Evolutionary conservation across 2,888 invertebrate genomes (phyloP).

Genomic region (Apodemia mormo): DNA sequence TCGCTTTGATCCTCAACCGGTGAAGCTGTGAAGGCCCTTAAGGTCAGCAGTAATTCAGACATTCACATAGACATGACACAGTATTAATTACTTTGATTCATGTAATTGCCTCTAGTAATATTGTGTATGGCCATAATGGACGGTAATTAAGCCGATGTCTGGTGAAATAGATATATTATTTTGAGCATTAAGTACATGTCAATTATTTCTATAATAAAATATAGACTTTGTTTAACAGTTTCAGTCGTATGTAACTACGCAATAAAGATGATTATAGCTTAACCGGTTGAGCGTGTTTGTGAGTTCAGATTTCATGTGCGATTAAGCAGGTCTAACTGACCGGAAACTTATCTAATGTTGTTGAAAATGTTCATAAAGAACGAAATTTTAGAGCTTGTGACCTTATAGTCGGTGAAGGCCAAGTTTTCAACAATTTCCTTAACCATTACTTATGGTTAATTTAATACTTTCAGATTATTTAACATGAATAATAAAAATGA

Average conservation of each 20-base stretch:
- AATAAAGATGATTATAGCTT: constrained; percentile 25
- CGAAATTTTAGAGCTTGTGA: constrained; percentile 14
- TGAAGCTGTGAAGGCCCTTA: too few species aligned
- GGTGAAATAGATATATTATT: too few species aligned
- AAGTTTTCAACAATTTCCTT: constrained; percentile 9
- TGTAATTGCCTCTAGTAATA: too few species aligned
- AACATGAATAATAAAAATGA: not conserved
- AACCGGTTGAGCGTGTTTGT: constrained; percentile 19
- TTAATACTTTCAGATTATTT: not conserved
- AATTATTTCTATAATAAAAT: not conserved
- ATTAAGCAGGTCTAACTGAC: constrained; percentile 38
- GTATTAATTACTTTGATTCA: too few species aligned
- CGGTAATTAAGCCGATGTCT: too few species aligned
- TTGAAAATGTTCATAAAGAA: constrained; percentile 7
- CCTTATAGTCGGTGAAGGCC: constrained; percentile 4
- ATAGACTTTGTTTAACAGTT: not conserved
- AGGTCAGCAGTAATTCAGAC: too few species aligned
- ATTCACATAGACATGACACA: too few species aligned
- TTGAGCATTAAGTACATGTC: not conserved
- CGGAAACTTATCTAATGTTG: constrained; percentile 33
- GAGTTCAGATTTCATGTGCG: constrained; percentile 33
- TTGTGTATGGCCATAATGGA: too few species aligned
- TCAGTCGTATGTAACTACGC: not conserved
- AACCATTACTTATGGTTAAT: not conserved
- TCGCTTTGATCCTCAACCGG: too few species aligned